Evolutionary conservation across 2,888 invertebrate species (phyloP), one percentile per base, ranked within the genome.

Genomic region (Brachycybe producta): DNA sequence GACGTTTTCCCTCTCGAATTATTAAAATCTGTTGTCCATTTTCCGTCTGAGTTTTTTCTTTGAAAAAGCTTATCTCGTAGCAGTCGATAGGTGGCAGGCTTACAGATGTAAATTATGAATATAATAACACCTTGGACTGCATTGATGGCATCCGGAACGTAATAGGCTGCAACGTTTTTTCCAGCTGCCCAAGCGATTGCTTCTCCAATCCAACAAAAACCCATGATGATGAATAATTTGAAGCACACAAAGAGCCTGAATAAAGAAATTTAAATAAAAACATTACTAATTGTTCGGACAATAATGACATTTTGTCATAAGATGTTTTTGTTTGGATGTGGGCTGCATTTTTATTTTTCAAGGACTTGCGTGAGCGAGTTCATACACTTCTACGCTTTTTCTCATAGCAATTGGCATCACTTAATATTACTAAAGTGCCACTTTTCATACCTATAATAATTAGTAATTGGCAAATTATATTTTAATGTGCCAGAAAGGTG

Each of bases 91-190:
- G 50, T 43, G 15, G 42, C n/a, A 1, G 52, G 49, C 23, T 52
- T 52, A 27, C 40, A 44, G 32, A 52, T 36, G 30, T 52, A 52
- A 26, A 52, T 45, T n/a, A 52, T n/a, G 23, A 52, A 50, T 2
- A 52, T 44, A 34, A 52, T 4, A 8, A 52, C 21, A 17, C 52
- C 52, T 24, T 52, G 52, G 8, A 39, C 26, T 5, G 49, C 24
- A 15, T 35, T 49, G 32, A 49, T 39, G 2, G 50, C 3, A 11
- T 52, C 52, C 2, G 52, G 41, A 11, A 45, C 28, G 26, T 28
- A 44, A 30, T 19, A 38, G 7, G 13, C 26, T 21, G 26, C 27
- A 11, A 15, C 32, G 17, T 38, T 21, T 2, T 32, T 23, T 5
- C 38, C 27, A 2, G 45, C 21, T 21, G 32, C 28, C 38, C 42